Percentiles rank a stretch among this genome's conserved stretches.
These are phyloP conservation scores for Microcebus jonahi DNA, from an alignment of 2,113 vertebrate species.

Conservation along the genomic window DNA sequence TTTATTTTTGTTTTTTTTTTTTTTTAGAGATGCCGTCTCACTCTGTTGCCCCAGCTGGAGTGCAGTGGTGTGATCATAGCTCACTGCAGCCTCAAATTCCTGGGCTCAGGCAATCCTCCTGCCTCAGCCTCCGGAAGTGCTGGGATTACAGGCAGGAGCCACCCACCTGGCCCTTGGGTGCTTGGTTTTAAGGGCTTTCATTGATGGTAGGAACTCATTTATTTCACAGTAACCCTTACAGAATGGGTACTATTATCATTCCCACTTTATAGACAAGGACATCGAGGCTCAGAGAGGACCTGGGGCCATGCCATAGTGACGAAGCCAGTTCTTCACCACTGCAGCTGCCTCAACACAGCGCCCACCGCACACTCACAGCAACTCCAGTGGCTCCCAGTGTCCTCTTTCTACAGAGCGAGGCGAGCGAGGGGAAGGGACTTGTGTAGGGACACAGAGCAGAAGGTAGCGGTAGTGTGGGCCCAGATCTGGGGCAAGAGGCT, in stretches of 20 bases:
- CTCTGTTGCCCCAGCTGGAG: too few relatives aligned
- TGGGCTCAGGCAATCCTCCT: too few relatives aligned
- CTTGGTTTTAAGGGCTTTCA: neutral
- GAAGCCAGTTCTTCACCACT: neutral
- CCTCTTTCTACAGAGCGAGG: neutral
- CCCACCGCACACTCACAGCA: neutral
- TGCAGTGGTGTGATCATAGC: too few relatives aligned
- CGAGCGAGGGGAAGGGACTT: neutral
- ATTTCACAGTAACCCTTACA: neutral
- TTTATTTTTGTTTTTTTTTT: too few relatives aligned
- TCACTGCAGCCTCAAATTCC: too few relatives aligned
- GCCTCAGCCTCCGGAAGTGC: too few relatives aligned
- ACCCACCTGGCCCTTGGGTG: too few relatives aligned
- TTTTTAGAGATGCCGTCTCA: too few relatives aligned
- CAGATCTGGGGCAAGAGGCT: neutral
- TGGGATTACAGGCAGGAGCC: too few relatives aligned
- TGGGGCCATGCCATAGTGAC: accelerated
- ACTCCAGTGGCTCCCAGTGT: neutral
- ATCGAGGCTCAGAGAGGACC: neutral
- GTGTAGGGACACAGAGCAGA: neutral
- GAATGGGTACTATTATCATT: neutral
- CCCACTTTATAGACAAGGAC: neutral
- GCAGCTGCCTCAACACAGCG: neutral
- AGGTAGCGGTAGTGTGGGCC: neutral
- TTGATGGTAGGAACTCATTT: neutral